Base-by-base conservation (phyloP, 2,888 invertebrate genomes). In the Pristionchus maxplancki region DNA sequence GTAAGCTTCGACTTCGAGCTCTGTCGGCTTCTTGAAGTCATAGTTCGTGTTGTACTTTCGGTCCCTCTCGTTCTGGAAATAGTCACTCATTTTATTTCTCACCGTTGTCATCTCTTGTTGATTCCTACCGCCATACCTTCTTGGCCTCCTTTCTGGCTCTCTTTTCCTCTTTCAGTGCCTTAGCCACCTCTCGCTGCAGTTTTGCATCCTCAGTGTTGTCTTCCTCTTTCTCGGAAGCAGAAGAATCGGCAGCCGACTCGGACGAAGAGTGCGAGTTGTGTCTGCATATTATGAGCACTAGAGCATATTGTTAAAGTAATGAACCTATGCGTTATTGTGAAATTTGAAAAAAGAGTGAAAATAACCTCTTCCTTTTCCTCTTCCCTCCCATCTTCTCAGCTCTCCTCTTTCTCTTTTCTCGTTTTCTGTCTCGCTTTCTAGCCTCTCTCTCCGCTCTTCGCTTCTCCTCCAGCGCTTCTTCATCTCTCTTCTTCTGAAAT, bases 1-100 rank as follows among this genome's bases (percentile, higher is more conserved):
- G 95, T 97, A 98, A 0, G 98, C 98, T 95, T 99, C 98, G 95
- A 98, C 96, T 95, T 99, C 98, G 90, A 97, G 97, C 89, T 97
- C 97, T 0, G 97, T 97, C 0, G 97, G 98, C 89, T 91, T 90
- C 92, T 97, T 97, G 0, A 96, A 96, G 67, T 95, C 95, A 90
- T 95, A 95, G 95, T 95, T 95, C 94, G 97, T 97, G 95, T 99
- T 98, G 95, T 98, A 99, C 0, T 97, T 97, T 5, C 98, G 96
- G 93, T 98, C 97, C 28, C 98, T 96, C 94, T 99, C 99, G 95
- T 89, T 97, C 93, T 93, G 74, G 85, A 93, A 89, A 1, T 50
- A 48, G n/a, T 37, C 1, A 50, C 34, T 82, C 28, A 74, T 74
- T 6, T 13, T 24, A 24, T 20, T 40, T 40, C n/a, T 0, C 20